These are phyloP conservation scores for Equus quagga DNA, from an alignment of 2,113 vertebrate species.

Conservation along the genomic window DNA sequence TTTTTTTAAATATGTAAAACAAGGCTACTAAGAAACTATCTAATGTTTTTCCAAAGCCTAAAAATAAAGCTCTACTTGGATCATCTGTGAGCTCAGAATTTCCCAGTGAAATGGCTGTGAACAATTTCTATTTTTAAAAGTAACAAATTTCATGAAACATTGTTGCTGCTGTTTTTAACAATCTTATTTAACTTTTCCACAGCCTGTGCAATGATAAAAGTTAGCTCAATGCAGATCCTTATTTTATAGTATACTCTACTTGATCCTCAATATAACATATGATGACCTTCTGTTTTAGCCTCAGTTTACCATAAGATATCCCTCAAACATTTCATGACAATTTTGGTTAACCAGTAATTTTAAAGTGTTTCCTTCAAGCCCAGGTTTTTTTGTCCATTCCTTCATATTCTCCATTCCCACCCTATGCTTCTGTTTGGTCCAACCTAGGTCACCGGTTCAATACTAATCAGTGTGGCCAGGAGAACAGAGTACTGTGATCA, in stretches of 20 bases:
- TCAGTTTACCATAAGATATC: constrained; percentile 20
- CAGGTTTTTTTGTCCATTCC: not conserved
- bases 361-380: not conserved
- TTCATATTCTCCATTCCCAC: not conserved
- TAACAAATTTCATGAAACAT: constrained; percentile 11
- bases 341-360: not conserved
- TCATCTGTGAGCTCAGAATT: constrained; percentile 49
- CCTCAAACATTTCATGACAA: not conserved
- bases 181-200: constrained; percentile 35
- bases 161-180: constrained; percentile 48
- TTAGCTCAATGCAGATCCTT: not conserved
- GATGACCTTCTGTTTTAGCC: not conserved
- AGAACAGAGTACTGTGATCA: not conserved
- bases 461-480: not conserved
- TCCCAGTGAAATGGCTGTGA: constrained; percentile 54
- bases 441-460: not conserved
- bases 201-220: not conserved
- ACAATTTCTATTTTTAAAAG: constrained; percentile 57
- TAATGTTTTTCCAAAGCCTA: constrained; percentile 41
- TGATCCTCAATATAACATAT: not conserved
- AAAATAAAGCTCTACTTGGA: constrained; percentile 51
- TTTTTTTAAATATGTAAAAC: constrained; percentile 8
- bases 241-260: not conserved
- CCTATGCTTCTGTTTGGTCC: not conserved
- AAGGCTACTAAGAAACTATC: constrained; percentile 28